A percentile compares a stretch with the other conserved stretches of the same genome.
Conservation (phyloP, 2,113 vertebrate species). For the Leucosticte australis region DNA sequence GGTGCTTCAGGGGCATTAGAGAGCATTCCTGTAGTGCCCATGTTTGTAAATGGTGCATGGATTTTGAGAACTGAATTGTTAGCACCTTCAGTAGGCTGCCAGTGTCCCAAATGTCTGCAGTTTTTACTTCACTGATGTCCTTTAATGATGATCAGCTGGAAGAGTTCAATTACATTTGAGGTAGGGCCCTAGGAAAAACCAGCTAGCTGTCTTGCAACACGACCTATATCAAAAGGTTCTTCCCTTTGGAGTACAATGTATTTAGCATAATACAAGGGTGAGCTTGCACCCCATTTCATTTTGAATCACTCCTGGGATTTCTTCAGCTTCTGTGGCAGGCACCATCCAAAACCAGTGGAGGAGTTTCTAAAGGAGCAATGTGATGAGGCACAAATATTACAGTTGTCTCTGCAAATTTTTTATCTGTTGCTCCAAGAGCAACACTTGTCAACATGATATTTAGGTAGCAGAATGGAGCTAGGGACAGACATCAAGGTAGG, state of each 20-base stretch:
- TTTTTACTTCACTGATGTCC: not conserved
- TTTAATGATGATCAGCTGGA: not conserved
- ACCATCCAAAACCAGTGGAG: not conserved
- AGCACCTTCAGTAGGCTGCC: not conserved
- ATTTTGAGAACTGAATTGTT: not conserved
- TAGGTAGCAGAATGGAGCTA: not conserved
- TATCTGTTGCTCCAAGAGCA: not conserved
- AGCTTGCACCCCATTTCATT: not conserved
- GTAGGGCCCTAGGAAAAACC: not conserved
- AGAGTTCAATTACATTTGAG: not conserved
- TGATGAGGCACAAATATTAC: not conserved
- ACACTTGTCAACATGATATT: not conserved
- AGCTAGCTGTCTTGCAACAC: not conserved
- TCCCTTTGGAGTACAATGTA: accelerated
- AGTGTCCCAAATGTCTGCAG: not conserved
- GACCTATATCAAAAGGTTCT: not conserved
- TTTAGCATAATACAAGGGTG: not conserved
- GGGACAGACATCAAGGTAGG: not conserved
- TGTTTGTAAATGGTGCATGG: not conserved
- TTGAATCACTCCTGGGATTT: not conserved
- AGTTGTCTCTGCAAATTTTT: not conserved
- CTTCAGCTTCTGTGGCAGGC: not conserved
- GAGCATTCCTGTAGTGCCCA: not conserved
- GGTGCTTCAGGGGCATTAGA: not conserved
- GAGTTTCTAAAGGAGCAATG: not conserved